phyloP scores from a whole-genome alignment of 2,113 vertebrate genomes.

The Megalops atlanticus region DNA sequence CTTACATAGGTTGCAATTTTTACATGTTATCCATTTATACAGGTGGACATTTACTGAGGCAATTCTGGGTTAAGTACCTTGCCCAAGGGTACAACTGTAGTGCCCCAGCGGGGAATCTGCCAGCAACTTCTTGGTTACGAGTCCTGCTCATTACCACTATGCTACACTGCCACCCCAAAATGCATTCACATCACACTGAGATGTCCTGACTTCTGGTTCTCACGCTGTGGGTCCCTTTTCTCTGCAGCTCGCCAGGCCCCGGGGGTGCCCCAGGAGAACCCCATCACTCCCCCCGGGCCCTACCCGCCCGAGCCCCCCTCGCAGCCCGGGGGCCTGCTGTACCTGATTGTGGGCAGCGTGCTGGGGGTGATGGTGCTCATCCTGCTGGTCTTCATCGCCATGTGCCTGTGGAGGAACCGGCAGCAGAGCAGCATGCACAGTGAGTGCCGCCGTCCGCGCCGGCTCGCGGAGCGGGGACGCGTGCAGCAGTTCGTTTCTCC shows the following conservation, averaged over 20 bases:
- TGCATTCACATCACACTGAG: too few species aligned
- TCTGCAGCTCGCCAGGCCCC: constrained; percentile 80
- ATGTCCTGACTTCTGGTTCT: not conserved
- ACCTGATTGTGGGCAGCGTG: constrained; percentile 89
- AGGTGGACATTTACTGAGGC: too few species aligned
- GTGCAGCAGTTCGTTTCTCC: too few species aligned
- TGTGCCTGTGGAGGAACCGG: constrained; percentile 93
- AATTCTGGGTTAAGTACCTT: too few species aligned
- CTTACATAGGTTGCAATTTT: too few species aligned
- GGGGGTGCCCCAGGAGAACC: constrained; percentile 63
- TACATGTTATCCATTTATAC: too few species aligned
- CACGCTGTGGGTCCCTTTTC: not conserved
- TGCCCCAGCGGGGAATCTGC: too few species aligned
- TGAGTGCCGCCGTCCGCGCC: constrained; percentile 76
- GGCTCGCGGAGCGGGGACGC: too few species aligned
- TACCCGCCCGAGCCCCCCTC: constrained; percentile 65
- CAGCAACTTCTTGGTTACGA: too few species aligned
- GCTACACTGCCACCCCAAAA: too few species aligned
- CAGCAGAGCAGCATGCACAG: constrained; percentile 89
- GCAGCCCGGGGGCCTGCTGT: constrained; percentile 77
- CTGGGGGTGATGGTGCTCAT: constrained; percentile 93
- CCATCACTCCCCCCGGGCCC: constrained; percentile 76
- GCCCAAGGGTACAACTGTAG: too few species aligned
- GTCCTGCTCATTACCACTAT: too few species aligned
- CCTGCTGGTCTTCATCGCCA: constrained; percentile 88